These are phyloP conservation scores for Aphelenchoides fujianensis DNA, from an alignment of 1,140 invertebrate species.

Conservation along the genomic window DNA sequence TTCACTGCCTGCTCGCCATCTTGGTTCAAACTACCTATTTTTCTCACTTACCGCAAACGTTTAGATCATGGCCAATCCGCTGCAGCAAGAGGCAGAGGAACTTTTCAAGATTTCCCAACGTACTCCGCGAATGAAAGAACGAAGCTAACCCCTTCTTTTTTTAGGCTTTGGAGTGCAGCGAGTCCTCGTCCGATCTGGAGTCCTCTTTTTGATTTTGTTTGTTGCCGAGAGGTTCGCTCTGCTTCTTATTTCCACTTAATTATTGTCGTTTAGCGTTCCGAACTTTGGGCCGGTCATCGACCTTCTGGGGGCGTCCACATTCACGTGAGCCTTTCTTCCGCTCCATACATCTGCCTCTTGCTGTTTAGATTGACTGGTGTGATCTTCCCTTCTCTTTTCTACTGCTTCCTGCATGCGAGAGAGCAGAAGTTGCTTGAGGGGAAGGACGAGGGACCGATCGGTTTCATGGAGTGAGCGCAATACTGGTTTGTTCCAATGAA, in stretches of 20 bases:
- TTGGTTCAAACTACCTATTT: slow-evolving; percentile 28
- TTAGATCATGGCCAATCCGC: slow-evolving; percentile 32
- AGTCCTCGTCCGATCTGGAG: slow-evolving; percentile 17
- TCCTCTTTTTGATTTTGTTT: slow-evolving; percentile 19
- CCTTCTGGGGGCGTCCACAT: slow-evolving; percentile 26
- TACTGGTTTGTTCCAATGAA: background rate
- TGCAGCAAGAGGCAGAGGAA: slow-evolving; percentile 31
- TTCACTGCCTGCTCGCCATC: slow-evolving; percentile 57
- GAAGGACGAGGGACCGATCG: background rate
- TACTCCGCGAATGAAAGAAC: background rate
- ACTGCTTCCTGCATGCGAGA: slow-evolving; percentile 20
- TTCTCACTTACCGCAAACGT: slow-evolving; percentile 10
- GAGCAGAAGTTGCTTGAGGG: slow-evolving; percentile 8
- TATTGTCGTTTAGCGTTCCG: slow-evolving; percentile 20
- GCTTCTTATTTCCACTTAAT: slow-evolving; percentile 20
- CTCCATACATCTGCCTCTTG: too few species aligned
- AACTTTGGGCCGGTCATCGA: slow-evolving; percentile 27
- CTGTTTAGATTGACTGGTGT: slow-evolving; percentile 12
- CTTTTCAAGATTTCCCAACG: slow-evolving; percentile 25
- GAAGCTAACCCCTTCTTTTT: slow-evolving; percentile 10
- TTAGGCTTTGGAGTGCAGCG: slow-evolving; percentile 28
- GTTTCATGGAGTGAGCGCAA: slow-evolving; percentile 1
- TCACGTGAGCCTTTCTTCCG: too few species aligned
- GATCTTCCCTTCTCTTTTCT: slow-evolving; percentile 29
- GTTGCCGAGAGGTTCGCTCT: slow-evolving; percentile 21